Conservation (phyloP, 1,140 invertebrate genomes). For the Drosophila aff. region DNA sequence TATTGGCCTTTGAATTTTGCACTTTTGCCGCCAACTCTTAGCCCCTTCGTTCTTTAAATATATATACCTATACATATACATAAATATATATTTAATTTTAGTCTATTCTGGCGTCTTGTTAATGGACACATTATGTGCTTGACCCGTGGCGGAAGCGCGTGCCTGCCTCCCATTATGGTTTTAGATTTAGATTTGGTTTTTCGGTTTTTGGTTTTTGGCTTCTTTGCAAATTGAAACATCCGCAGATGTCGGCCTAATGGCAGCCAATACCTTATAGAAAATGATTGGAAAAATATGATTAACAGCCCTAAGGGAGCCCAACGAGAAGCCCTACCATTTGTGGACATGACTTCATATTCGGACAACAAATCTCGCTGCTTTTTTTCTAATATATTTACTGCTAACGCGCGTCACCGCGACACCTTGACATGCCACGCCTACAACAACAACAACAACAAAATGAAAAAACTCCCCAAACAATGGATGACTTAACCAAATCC, state of each 20-base stretch:
- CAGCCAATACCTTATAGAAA: conserved; percentile 18
- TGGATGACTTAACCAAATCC: conserved; percentile 77
- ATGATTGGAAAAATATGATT: conserved; percentile 24
- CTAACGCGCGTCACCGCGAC: conserved; percentile 42
- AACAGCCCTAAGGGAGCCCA: conserved; percentile 9
- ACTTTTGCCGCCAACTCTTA: neutral
- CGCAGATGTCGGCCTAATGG: conserved; percentile 46
- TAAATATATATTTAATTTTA: neutral
- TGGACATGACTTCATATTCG: conserved; percentile 51
- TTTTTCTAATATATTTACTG: neutral
- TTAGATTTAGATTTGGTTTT: conserved; percentile 31
- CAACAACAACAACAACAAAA: neutral
- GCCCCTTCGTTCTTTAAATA: neutral
- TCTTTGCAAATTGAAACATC: conserved; percentile 69
- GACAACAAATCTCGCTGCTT: conserved; percentile 32
- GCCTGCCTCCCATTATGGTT: conserved; percentile 60
- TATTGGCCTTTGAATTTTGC: conserved; percentile 4
- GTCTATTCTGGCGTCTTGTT: conserved; percentile 17
- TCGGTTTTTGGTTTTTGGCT: conserved; percentile 35
- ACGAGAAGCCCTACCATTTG: conserved; percentile 14
- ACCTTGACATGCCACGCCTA: conserved; percentile 59
- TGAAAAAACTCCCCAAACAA: conserved; percentile 19
- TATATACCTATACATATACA: neutral
- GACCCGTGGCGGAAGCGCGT: conserved; percentile 64
- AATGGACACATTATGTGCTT: conserved; percentile 60